Base-by-base conservation (phyloP, 2,888 invertebrate genomes). In the Elmis aenea region DNA sequence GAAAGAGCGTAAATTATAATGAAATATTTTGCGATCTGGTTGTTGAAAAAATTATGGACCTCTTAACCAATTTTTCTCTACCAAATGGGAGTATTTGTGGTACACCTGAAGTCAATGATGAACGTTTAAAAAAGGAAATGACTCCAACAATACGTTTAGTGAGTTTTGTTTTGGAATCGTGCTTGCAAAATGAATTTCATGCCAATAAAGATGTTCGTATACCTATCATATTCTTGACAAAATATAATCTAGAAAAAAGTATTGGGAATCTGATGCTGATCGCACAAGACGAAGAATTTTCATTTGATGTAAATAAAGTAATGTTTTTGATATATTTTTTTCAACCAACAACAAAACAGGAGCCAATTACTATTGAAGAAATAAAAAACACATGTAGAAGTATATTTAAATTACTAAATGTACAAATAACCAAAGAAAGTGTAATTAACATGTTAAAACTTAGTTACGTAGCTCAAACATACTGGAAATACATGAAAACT, bases 71-170 rank as follows among this genome's bases (percentile, higher is more conserved):
- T 18, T 18, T 6, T 8, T 6, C 8, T 6, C 18, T 6, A 18
- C 5, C 5, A 6, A 18, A 8, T 18, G 18, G 5, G 5, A 8
- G 5, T 5, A 18, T 18, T 1, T 68, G 73, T 33, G 69, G 71
- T 36, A 50, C 74, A 50, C 63, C 68, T 14, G 62, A 72, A 57
- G 67, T 77, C 50, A 65, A 70, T 27, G 72, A 74, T 48, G 68
- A 71, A n/a, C 64, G 69, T 25, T 58, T 77, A 22, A 68, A 73
- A 44, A 71, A 71, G 51, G 67, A 64, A n/a, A 50, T 80, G 15
- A 69, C 73, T 10, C 76, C 80, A 0, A 71, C 75, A 12, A 42
- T 81, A n/a, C 71, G 75, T 46, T 66, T 81, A 38, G 59, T 82
- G 3, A 60, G 71, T 2, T 68, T 71, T 27, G 64, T 81, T 33